Conservation (phyloP, 1,140 invertebrate genomes). For the Pantala flavescens region DNA sequence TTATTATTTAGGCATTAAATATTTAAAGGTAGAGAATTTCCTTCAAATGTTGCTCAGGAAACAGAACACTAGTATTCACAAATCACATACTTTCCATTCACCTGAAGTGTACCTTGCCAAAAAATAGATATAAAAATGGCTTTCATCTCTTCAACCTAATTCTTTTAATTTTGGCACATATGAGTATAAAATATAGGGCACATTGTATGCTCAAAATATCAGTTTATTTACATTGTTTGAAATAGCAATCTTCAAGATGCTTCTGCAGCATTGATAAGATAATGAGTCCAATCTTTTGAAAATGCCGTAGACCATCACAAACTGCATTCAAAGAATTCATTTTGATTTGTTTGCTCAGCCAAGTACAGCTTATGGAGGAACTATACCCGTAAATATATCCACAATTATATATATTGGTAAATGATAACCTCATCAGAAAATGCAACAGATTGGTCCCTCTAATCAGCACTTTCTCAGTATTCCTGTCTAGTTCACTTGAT, state of each 20-base stretch:
- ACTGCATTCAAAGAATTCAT: neutral
- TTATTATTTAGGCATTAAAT: neutral
- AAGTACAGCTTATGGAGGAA: neutral
- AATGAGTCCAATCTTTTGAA: neutral
- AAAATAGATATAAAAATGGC: neutral
- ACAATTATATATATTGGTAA: neutral
- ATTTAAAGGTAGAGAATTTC: neutral
- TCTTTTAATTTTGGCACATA: neutral
- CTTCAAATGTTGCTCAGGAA: neutral
- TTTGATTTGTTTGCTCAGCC: neutral
- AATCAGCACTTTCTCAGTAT: neutral
- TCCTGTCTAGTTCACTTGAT: neutral
- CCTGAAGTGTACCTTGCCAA: neutral
- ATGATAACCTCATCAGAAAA: neutral
- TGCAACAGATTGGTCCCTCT: neutral
- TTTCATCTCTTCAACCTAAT: neutral
- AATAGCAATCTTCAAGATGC: neutral
- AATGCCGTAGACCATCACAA: neutral
- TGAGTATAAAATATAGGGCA: neutral
- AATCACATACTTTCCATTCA: neutral
- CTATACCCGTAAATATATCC: neutral
- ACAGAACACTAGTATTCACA: neutral
- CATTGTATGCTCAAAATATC: neutral
- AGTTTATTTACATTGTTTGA: neutral
- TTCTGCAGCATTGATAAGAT: neutral